phyloP scores from a whole-genome alignment of 2,888 invertebrate genomes.

The Agonopterix heracliana region DNA sequence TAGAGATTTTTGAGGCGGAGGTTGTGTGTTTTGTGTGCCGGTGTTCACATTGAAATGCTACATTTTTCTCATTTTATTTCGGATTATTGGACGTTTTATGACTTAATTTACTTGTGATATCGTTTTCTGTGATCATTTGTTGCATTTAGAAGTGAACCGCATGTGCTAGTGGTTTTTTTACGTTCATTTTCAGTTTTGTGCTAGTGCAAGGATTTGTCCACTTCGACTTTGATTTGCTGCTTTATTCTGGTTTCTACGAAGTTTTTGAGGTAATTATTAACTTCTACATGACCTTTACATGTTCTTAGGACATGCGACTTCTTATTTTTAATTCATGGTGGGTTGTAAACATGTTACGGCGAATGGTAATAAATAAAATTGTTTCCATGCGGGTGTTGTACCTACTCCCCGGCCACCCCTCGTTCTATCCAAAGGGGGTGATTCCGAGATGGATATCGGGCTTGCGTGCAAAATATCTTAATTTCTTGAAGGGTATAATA shows the following conservation, averaged over 20 bases:
- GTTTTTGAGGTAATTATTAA: conserved; percentile 38
- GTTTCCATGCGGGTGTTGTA: conserved; percentile 32
- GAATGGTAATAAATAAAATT: conserved; percentile 18
- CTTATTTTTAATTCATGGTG: background rate
- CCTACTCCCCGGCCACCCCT: conserved; percentile 29
- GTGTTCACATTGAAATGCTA: conserved; percentile 54
- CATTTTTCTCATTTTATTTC: conserved; percentile 43
- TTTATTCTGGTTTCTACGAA: conserved; percentile 27
- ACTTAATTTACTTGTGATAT: conserved; percentile 48
- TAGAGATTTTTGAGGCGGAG: conserved; percentile 54
- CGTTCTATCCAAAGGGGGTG: conserved; percentile 20
- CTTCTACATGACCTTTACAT: background rate
- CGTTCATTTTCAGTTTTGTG: conserved; percentile 46
- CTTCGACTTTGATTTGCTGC: conserved; percentile 34
- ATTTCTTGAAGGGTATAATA: conserved; percentile 21
- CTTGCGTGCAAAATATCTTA: conserved; percentile 31
- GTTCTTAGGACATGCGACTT: background rate
- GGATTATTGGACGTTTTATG: conserved; percentile 53
- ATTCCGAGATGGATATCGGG: conserved; percentile 25
- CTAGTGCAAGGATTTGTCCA: conserved; percentile 63
- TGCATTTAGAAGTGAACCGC: conserved; percentile 39
- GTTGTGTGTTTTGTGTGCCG: conserved; percentile 45
- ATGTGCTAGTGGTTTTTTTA: conserved; percentile 54
- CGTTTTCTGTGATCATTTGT: conserved; percentile 36
- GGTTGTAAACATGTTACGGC: conserved; percentile 7